Evolutionary conservation across 2,797 vertebrate genomes (phyloP).

Genomic region (Phataginus tetradactyla): DNA sequence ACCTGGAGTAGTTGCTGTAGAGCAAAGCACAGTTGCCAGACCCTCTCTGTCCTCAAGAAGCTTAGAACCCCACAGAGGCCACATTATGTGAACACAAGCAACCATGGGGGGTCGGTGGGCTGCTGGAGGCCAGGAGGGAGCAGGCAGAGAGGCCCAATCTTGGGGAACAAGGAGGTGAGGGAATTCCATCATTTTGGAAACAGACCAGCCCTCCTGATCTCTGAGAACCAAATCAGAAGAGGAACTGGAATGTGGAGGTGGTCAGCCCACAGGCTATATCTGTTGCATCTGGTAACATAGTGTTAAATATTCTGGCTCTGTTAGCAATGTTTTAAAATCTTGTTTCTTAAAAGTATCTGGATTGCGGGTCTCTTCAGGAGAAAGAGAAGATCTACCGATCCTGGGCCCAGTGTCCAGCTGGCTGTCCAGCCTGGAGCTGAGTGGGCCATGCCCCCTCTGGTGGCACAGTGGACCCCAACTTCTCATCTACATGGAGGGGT

Average conservation of each 20-base stretch:
- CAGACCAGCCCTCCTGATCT: background rate
- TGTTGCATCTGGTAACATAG: rapidly evolving
- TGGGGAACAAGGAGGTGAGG: background rate
- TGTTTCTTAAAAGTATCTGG: background rate
- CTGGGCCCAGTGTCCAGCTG: background rate
- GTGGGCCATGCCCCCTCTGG: background rate
- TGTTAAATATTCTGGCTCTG: background rate
- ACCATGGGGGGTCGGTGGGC: rapidly evolving
- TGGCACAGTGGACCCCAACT: background rate
- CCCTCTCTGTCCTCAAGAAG: background rate
- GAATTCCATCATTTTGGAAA: background rate
- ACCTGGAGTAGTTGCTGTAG: background rate
- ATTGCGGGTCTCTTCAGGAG: background rate
- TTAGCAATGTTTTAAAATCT: background rate
- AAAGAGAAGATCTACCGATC: background rate
- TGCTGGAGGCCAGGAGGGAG: too few species aligned
- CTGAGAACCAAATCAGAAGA: background rate
- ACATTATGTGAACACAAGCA: background rate
- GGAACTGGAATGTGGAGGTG: rapidly evolving
- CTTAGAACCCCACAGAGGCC: background rate
- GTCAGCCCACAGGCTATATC: background rate
- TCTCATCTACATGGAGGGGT: background rate
- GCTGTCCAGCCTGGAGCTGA: rapidly evolving
- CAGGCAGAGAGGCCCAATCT: background rate
- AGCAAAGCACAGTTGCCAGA: background rate